Evolutionary conservation across 1,140 invertebrate species (phyloP).

Genomic region (Temnothorax curvispinosus): DNA sequence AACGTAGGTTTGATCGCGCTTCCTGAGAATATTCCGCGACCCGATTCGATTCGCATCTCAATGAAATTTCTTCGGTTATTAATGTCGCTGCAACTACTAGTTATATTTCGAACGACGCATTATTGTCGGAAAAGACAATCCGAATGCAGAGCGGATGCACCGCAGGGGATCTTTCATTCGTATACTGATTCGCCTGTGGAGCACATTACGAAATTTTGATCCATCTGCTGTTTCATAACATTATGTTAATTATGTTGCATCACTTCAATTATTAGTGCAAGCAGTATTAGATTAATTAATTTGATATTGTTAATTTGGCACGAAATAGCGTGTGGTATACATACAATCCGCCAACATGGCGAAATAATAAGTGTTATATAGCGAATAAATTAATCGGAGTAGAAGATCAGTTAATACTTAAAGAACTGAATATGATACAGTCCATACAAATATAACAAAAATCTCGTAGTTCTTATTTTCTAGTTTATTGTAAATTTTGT

Average conservation of each 20-base stretch:
- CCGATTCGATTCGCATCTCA: background rate
- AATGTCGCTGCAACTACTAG: background rate
- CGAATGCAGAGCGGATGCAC: background rate
- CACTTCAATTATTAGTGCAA: constrained; percentile 28
- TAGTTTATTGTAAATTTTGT: background rate
- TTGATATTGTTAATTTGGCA: constrained; percentile 29
- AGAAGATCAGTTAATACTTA: background rate
- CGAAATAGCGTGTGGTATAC: background rate
- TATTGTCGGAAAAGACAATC: background rate
- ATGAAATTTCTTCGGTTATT: constrained; percentile 36
- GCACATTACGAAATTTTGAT: constrained; percentile 32
- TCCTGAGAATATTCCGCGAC: constrained; percentile 10
- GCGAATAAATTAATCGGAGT: background rate
- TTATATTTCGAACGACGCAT: background rate
- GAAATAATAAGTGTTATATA: background rate
- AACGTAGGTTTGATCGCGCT: background rate
- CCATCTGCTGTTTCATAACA: background rate
- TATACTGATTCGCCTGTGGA: background rate
- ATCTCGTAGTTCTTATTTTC: background rate
- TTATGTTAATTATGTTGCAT: constrained; percentile 41
- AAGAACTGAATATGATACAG: background rate
- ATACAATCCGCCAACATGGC: background rate
- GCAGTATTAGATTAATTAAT: constrained; percentile 49
- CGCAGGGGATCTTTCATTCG: background rate
- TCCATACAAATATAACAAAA: background rate